Conservation (phyloP, 2,113 vertebrate genomes). For the Diadophis punctatus region DNA sequence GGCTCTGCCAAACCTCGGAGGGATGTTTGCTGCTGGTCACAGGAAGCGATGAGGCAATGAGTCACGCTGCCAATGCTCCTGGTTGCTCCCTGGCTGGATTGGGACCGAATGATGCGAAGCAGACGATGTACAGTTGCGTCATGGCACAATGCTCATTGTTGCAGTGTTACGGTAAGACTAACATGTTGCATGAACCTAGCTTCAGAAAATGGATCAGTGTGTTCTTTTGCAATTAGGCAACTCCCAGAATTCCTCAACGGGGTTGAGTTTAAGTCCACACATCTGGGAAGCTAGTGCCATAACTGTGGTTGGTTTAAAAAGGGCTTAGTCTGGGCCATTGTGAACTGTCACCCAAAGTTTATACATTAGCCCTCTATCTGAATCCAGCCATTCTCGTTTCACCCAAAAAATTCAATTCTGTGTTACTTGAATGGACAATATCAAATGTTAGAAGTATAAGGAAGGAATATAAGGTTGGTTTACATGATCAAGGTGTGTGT, state of each 20-base stretch:
- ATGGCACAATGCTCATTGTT: neutral
- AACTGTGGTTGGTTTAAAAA: neutral
- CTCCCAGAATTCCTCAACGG: neutral
- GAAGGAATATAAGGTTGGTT: neutral
- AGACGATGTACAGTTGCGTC: neutral
- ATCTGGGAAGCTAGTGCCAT: neutral
- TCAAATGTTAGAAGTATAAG: neutral
- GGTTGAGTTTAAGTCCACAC: neutral
- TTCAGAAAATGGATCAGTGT: neutral
- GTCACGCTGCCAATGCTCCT: neutral
- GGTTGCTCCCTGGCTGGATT: neutral
- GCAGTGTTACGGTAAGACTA: neutral
- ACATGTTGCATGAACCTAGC: neutral
- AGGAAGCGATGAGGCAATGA: neutral
- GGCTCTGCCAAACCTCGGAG: neutral
- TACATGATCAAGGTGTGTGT: neutral
- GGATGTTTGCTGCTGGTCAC: neutral
- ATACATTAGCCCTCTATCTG: neutral
- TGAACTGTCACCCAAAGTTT: neutral
- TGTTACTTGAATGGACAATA: neutral
- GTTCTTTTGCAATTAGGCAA: neutral
- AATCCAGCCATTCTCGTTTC: neutral
- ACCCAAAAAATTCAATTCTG: neutral
- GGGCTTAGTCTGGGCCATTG: neutral
- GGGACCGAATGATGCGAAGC: neutral